Evolutionary conservation across 2,797 vertebrate genomes (phyloP).

Genomic region (Sphenopsis melanotis): DNA sequence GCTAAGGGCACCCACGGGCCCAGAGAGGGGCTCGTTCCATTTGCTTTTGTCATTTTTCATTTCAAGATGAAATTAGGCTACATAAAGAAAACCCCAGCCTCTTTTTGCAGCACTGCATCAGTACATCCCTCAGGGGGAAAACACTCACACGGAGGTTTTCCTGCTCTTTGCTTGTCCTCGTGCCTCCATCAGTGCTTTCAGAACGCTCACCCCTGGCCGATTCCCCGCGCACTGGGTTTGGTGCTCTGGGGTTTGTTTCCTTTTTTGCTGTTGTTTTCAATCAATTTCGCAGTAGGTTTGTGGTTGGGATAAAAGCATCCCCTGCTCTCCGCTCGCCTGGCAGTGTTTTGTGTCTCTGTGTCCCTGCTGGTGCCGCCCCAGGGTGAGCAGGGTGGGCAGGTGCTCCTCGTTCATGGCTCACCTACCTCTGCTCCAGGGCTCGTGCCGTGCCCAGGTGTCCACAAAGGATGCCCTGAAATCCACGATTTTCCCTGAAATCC

Average conservation of each 20-base stretch:
- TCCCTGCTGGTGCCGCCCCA: fast-evolving
- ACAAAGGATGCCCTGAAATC: fast-evolving
- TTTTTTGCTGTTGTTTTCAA: neutral
- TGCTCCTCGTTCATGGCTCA: fast-evolving
- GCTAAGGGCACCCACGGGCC: neutral
- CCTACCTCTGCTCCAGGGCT: neutral
- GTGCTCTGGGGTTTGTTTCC: neutral
- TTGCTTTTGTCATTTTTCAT: constrained; percentile 42
- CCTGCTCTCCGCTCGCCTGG: neutral
- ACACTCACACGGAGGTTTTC: constrained; percentile 20
- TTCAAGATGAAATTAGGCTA: constrained; percentile 58
- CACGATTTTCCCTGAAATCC: fast-evolving
- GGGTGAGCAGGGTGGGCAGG: neutral
- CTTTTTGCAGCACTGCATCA: constrained; percentile 45
- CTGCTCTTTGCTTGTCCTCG: constrained; percentile 21
- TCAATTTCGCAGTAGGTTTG: neutral
- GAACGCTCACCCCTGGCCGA: neutral
- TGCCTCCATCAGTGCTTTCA: neutral
- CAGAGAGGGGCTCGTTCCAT: constrained; percentile 13
- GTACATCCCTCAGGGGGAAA: constrained; percentile 42
- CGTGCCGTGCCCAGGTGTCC: fast-evolving
- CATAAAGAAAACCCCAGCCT: neutral
- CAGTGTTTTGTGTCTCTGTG: fast-evolving
- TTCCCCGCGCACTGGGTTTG: neutral
- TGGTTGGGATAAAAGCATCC: neutral